Evolutionary conservation across 2,888 invertebrate genomes (phyloP), one percentile per base, ranked within the genome.

Genomic region (Stramonita haemastoma): DNA sequence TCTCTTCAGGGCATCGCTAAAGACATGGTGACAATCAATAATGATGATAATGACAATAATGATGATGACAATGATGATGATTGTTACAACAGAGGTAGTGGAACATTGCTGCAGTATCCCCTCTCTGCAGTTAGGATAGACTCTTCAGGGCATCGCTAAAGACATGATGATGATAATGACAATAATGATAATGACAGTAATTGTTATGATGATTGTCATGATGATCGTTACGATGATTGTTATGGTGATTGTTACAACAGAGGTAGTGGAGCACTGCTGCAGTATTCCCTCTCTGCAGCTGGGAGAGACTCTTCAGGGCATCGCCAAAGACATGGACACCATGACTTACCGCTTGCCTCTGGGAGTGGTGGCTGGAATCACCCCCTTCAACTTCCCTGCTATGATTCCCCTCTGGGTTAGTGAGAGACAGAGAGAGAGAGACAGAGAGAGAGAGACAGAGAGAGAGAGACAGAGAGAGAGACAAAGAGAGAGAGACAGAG

Each of bases 371-470:
- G 98, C 98, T 94, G 99, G 99, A 87, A 98, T 99, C 94, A 98
- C 98, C n/a, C 99, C 99, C 0, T 99, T 99, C 96, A 99, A 99
- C 96, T 99, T 99, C 96, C 99, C 99, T 0, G 99, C 99, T 60
- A 99, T 99, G 99, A 99, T 99, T 93, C 99, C 99, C 0, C 97
- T 99, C 8, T 99, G 99, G 99, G 97, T 97, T 94, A 93, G 95
- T 92, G 13, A 8, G 46, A 8, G 46, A 8, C 4, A 5, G 46
- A 8, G 46, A 8, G 46, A 8, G 46, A 8, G 46, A n/a, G n/a
- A n/a, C n/a, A n/a, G n/a, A n/a, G n/a, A n/a, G 46, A 8, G 46
- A 8, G 46, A 8, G 46, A 8, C 4, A 5, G 46, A 8, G 2
- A 8, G 46, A 5, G 46, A 8, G 46, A 8, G 46, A n/a, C n/a